A percentile compares a stretch with the other conserved stretches of the same genome.
Evolutionary conservation across 2,797 vertebrate species (phyloP).

Genomic region (Choloepus didactylus): DNA sequence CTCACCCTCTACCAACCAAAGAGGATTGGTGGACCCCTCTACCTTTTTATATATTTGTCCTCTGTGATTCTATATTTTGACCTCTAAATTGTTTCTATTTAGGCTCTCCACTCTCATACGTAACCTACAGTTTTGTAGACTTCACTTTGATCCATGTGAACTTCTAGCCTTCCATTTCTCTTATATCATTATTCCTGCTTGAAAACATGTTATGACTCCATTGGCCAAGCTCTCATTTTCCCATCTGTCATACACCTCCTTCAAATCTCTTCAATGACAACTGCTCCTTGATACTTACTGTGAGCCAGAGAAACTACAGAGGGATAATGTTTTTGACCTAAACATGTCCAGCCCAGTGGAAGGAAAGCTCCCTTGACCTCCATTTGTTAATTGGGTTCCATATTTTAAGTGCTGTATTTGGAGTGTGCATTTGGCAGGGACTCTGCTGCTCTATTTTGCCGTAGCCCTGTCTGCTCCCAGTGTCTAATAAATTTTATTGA

Average conservation of each 20-base stretch:
- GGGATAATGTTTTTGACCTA: neutral
- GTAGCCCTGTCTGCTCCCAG: neutral
- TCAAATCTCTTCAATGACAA: neutral
- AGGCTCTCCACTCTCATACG: neutral
- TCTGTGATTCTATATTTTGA: conserved; percentile 14
- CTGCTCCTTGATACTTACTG: neutral
- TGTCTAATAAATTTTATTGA: conserved; percentile 63
- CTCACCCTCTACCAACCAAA: neutral
- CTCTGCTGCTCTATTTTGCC: conserved; percentile 24
- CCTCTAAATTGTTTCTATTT: neutral
- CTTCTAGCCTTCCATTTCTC: neutral
- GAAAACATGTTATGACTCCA: neutral
- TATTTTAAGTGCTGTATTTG: conserved; percentile 44
- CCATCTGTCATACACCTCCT: neutral
- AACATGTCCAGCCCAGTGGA: neutral
- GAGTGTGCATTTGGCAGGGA: conserved; percentile 60
- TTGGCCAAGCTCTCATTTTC: neutral
- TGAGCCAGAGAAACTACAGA: neutral
- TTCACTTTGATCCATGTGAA: neutral
- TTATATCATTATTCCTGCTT: neutral
- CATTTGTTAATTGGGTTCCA: neutral
- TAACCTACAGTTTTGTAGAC: conserved; percentile 18
- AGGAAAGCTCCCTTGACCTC: neutral
- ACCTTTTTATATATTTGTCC: neutral
- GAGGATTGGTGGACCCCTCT: neutral